Conservation (phyloP, 1,140 invertebrate genomes). For the Lepidurus couesii region DNA sequence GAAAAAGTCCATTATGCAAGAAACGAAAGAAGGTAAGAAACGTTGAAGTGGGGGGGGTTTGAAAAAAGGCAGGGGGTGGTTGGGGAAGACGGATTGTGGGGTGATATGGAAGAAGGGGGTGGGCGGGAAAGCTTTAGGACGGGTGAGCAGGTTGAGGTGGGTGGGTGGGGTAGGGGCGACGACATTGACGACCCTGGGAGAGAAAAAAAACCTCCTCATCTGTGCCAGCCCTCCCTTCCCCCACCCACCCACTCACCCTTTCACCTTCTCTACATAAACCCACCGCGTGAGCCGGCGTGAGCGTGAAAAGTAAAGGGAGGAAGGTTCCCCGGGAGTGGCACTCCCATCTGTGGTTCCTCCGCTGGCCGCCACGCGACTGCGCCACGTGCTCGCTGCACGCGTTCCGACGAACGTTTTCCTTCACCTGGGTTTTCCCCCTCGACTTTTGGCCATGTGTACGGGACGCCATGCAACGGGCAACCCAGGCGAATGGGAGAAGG, state of each 20-base stretch:
- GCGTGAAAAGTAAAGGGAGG: neutral
- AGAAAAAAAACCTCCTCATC: constrained; percentile 20
- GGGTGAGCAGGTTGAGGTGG: neutral
- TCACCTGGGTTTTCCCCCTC: neutral
- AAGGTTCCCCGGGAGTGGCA: neutral
- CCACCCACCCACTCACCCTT: neutral
- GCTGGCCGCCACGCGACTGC: neutral
- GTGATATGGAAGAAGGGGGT: neutral
- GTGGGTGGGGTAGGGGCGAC: constrained; percentile 14
- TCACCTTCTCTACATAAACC: constrained; percentile 27
- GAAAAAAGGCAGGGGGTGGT: neutral
- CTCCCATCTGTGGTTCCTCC: constrained; percentile 22
- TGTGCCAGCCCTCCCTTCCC: constrained; percentile 5
- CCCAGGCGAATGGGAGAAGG: no score
- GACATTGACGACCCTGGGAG: constrained; percentile 25
- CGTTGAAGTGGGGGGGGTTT: neutral
- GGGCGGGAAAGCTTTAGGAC: neutral
- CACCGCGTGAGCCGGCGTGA: neutral
- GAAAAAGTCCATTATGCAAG: neutral
- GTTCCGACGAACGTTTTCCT: neutral
- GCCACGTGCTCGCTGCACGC: no score
- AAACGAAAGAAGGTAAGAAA: neutral
- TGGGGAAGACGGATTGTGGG: constrained; percentile 12
- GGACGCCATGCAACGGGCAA: no score
- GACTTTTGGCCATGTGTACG: neutral